Evolutionary conservation across 2,888 invertebrate genomes (phyloP).

Genomic region (Chrysotoxum bicinctum): DNA sequence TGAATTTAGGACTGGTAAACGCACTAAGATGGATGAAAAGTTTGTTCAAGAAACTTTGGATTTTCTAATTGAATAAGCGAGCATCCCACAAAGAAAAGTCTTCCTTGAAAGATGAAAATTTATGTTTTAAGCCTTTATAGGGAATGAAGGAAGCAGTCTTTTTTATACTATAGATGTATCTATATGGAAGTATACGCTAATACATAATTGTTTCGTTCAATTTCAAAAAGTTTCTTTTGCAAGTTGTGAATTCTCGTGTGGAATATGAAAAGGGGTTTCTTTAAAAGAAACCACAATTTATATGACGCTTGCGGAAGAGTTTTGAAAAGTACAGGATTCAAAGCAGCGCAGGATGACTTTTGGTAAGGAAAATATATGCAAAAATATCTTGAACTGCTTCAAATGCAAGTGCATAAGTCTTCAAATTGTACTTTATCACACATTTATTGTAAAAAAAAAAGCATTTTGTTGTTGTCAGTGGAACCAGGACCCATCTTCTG

Average conservation of each 20-base stretch:
- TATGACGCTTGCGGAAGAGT: neutral
- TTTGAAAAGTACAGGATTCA: too few relatives aligned
- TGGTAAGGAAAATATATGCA: too few relatives aligned
- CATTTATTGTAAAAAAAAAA: too few relatives aligned
- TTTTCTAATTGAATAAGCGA: constrained; percentile 27
- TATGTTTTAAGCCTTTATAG: neutral
- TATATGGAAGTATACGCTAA: neutral
- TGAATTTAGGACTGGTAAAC: neutral
- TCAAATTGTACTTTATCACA: too few relatives aligned
- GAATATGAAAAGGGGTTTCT: neutral
- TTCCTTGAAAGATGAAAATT: neutral
- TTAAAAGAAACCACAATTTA: neutral
- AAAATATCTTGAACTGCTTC: too few relatives aligned
- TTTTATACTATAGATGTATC: too few relatives aligned
- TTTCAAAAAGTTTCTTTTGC: constrained; percentile 1
- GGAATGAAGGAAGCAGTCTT: neutral
- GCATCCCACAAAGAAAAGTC: neutral
- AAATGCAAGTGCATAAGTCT: too few relatives aligned
- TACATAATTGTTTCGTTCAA: neutral
- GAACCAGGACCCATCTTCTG: too few relatives aligned
- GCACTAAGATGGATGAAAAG: constrained; percentile 4
- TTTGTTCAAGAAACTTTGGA: constrained; percentile 31
- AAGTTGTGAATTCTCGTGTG: neutral
- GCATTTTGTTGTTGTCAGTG: too few relatives aligned
- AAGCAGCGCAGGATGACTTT: too few relatives aligned